Conservation (phyloP, 2,797 vertebrate genomes). For the Pogoniulus pusillus region DNA sequence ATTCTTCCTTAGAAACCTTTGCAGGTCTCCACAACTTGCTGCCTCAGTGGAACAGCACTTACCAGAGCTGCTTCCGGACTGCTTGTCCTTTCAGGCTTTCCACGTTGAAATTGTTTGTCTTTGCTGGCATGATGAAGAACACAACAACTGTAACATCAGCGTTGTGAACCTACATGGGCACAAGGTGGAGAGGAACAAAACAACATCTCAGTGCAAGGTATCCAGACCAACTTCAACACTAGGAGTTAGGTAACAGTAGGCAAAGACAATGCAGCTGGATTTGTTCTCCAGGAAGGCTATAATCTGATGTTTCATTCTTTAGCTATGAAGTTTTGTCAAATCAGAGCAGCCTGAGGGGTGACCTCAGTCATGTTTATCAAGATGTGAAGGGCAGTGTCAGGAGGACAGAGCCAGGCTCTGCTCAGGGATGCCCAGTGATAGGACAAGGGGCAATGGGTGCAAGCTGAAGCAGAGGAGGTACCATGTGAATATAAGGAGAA, state of each 20-base stretch:
- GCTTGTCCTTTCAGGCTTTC: slow-evolving; percentile 96
- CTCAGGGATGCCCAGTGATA: too few relatives aligned
- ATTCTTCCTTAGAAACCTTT: background rate
- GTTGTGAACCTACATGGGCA: slow-evolving; percentile 84
- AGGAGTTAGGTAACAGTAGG: background rate
- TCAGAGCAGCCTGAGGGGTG: too few relatives aligned
- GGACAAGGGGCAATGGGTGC: too few relatives aligned
- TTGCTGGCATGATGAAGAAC: slow-evolving; percentile 98
- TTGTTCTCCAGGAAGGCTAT: background rate
- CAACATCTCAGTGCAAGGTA: background rate
- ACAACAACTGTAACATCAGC: slow-evolving; percentile 90
- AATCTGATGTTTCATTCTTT: background rate
- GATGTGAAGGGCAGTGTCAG: too few relatives aligned
- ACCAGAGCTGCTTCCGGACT: slow-evolving; percentile 95
- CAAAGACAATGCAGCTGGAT: background rate
- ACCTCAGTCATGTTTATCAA: too few relatives aligned
- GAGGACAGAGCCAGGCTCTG: too few relatives aligned
- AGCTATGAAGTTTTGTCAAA: background rate
- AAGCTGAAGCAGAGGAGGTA: too few relatives aligned
- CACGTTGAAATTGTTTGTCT: slow-evolving; percentile 97
- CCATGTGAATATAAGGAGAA: too few relatives aligned
- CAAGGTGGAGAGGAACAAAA: background rate
- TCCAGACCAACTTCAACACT: background rate
- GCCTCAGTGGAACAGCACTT: slow-evolving; percentile 1
- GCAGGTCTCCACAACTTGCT: background rate